A percentile compares a stretch with the other conserved stretches of the same genome.
These are phyloP conservation scores for Luscinia megarhynchos DNA, from an alignment of 2,797 vertebrate species.

Conservation along the genomic window DNA sequence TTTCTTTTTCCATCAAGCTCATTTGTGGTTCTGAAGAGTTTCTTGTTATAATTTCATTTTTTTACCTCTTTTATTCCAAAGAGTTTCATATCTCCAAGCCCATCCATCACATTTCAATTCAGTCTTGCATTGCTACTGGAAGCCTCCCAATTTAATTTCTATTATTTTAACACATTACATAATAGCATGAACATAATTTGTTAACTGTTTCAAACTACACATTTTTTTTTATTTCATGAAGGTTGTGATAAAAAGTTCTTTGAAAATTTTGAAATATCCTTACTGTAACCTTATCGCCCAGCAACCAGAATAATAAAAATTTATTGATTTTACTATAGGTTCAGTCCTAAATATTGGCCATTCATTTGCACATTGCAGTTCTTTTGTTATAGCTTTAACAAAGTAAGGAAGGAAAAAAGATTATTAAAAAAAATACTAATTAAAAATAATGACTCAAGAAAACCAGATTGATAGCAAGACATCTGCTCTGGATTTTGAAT, in stretches of 20 bases:
- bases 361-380: background rate
- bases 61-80: background rate
- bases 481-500: background rate
- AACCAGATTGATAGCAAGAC: background rate
- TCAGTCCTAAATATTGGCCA: background rate
- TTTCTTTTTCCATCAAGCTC: background rate
- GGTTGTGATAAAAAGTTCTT: background rate
- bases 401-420: background rate
- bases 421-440: background rate
- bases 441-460: background rate
- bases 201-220: background rate
- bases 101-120: background rate
- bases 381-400: background rate
- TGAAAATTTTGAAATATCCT: background rate
- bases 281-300: background rate
- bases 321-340: background rate
- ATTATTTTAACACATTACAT: background rate
- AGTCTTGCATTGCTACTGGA: background rate
- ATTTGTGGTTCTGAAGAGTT: background rate
- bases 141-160: conserved; percentile 1
- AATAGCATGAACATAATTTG: background rate
- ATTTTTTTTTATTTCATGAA: background rate
- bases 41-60: background rate
- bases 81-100: background rate
- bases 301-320: background rate